Evolutionary conservation across 2,113 vertebrate species (phyloP), one percentile per base, ranked within the genome.

Genomic region (Plotosus lineatus): DNA sequence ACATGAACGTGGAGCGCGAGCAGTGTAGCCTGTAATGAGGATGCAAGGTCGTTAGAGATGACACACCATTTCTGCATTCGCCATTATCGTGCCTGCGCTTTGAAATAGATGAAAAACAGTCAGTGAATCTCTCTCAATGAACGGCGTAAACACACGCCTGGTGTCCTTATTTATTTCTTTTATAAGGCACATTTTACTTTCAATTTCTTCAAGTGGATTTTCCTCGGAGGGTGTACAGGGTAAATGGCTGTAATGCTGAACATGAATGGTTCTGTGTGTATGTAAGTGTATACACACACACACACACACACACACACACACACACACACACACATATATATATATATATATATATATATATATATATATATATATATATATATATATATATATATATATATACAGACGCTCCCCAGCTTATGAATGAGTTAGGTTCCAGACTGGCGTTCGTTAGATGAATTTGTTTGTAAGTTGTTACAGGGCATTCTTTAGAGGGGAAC

Each of bases 11-110:
- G 75, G 17, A 89, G 87, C 51, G 88, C 82, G 86, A 78, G 81
- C 86, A 88, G 91, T 84, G 80, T 78, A 80, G 85, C 86, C 87
- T 88, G 88, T 91, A 91, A 92, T 90, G 87, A 90, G 89, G 85
- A 90, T 85, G 83, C 89, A 89, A 92, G 92, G 91, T 92, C 88
- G 85, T 89, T 88, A 88, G 82, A 84, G 89, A 91, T 88, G 88
- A 86, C 81, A 87, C 83, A 75, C 69, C 78, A 83, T 82, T 87
- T 65, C 81, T 81, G 84, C 79, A 78, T 84, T 55, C 31, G 63
- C 58, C 58, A 78, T 83, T 83, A 81, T 46, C 26, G 42, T 68
- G 58, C 58, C 74, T 78, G 77, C 26, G 31, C 51, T 56, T 56
- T 66, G 72, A 65, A 82, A 85, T 53, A 76, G 76, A 85, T 82